Conservation (phyloP, 2,797 vertebrate genomes). For the Anisognathus igniventris region DNA sequence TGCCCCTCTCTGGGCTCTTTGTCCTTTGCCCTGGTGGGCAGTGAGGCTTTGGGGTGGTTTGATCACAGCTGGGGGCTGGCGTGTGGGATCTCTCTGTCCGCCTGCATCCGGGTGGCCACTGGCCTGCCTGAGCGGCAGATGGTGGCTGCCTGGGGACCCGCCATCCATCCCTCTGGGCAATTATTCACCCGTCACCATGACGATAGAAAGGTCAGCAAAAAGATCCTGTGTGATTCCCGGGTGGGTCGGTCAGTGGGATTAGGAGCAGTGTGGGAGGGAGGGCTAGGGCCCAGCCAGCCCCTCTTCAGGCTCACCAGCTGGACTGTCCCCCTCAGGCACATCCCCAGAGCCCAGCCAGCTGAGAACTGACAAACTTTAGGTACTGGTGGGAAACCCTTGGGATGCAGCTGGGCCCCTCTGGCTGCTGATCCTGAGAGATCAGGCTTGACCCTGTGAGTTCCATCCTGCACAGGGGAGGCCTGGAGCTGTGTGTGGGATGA, state of each 20-base stretch:
- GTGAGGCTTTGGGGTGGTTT: not conserved
- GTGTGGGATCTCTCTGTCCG: not conserved
- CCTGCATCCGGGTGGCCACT: not conserved
- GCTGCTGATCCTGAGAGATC: not conserved
- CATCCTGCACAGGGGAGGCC: not conserved
- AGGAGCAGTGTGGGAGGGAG: not conserved
- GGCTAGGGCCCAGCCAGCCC: not conserved
- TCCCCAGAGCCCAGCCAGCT: not conserved
- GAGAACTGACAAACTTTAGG: not conserved
- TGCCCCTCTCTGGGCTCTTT: not conserved
- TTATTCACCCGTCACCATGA: conserved; percentile 64
- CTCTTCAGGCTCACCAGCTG: not conserved
- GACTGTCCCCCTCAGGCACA: not conserved
- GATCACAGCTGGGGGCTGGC: not conserved
- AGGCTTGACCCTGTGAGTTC: not conserved
- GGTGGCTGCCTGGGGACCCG: conserved; percentile 56
- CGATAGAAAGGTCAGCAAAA: conserved; percentile 51
- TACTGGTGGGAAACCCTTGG: not conserved
- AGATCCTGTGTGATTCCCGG: conserved; percentile 37
- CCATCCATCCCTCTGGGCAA: not conserved
- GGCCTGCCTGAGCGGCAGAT: conserved; percentile 41
- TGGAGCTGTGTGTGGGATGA: not conserved
- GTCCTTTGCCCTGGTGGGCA: not conserved
- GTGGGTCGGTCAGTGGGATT: not conserved
- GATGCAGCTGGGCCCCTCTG: not conserved